Percentiles rank a stretch among this genome's conserved stretches.
These are phyloP conservation scores for Pitta sordida DNA, from an alignment of 2,113 vertebrate genomes.

Conservation along the genomic window DNA sequence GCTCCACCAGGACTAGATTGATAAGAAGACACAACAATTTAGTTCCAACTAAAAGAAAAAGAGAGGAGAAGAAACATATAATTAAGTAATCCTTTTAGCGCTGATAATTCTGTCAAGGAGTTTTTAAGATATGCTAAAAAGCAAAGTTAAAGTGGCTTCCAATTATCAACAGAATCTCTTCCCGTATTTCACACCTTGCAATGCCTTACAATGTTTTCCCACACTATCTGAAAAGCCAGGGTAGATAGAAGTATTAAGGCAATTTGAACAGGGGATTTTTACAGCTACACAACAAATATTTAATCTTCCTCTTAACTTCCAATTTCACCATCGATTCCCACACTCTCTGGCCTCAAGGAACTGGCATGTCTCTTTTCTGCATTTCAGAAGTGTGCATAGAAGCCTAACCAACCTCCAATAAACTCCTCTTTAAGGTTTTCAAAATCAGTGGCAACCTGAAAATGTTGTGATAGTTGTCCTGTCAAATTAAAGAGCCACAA, in stretches of 20 bases:
- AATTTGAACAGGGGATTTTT: not conserved
- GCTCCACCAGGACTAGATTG: slow-evolving; percentile 94
- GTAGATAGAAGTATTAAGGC: not conserved
- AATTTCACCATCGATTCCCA: not conserved
- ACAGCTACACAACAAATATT: not conserved
- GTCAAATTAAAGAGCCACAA: not conserved
- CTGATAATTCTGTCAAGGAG: not conserved
- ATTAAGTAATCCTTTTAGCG: not conserved
- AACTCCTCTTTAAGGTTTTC: not conserved
- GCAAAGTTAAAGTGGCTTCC: not conserved
- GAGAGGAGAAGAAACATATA: not conserved
- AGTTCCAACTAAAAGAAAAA: not conserved
- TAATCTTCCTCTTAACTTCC: not conserved
- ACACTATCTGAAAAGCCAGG: not conserved
- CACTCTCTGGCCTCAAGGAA: not conserved
- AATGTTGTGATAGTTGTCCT: not conserved
- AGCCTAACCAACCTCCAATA: not conserved
- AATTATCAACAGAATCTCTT: not conserved
- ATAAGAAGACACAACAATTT: slow-evolving; percentile 14
- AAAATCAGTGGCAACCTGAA: not conserved
- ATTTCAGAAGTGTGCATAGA: not conserved
- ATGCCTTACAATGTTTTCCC: not conserved
- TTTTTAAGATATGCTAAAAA: not conserved
- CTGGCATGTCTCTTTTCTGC: not conserved
- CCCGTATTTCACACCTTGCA: not conserved